Evolutionary conservation across 2,797 vertebrate genomes (phyloP), one percentile per base, ranked within the genome.

Genomic region (Lophius americanus): DNA sequence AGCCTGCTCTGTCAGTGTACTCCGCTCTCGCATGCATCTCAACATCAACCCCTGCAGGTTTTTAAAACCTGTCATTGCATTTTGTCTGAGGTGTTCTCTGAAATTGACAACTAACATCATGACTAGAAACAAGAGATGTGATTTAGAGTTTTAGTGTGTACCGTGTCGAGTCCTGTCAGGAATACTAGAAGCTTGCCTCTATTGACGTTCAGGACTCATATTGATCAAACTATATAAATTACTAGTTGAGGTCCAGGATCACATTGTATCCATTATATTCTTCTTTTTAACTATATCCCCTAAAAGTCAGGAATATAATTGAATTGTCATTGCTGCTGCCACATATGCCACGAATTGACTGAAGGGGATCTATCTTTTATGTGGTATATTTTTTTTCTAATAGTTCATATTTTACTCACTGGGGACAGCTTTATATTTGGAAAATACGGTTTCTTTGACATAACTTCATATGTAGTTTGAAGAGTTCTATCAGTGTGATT

Each of bases 41-140:
- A 9, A 78, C 82, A 77, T 52, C 70, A 7, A 81, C 89, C 81
- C 82, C 86, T 87, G 71, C 79, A 85, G 89, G 79, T 11, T 23
- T 9, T 37, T 39, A 6, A 63, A 32, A 9, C 42, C n/a, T 52
- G 12, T 41, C 49, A 36, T 65, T 6, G 32, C 37, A 41, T 74
- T 67, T 61, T 23, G 39, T 41, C 4, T 39, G n/a, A 60, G 7
- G 6, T 36, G 12, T 55, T 74, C n/a, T 61, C 54, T 68, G 47
- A 75, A 68, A 62, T 46, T 42, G 78, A 47, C 64, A 9, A 5
- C 61, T 35, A 51, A 54, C 35, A 53, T 68, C 37, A 32, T 37
- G 38, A 50, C 60, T 76, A 51, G 78, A 77, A 59, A 67, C 76
- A 72, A 64, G 57, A 7, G 58, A 60, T 47, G 69, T 64, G 78